Evolutionary conservation across 2,113 vertebrate species (phyloP).

Genomic region (Tyto alba): DNA sequence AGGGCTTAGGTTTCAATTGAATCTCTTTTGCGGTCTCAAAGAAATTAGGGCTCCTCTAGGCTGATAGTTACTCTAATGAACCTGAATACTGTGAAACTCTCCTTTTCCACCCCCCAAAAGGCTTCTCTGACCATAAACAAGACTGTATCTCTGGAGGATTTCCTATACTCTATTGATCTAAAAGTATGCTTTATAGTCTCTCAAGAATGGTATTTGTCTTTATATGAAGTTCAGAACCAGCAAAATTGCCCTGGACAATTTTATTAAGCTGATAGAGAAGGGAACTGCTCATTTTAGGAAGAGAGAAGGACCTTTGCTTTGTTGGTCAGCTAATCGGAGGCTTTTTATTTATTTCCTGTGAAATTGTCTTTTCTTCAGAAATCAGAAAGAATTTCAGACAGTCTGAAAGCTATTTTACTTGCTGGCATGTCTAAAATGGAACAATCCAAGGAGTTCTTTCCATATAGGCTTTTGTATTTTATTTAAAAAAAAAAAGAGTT

Average conservation of each 20-base stretch:
- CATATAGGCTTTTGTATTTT: background rate
- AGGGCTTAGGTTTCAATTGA: slow-evolving; percentile 49
- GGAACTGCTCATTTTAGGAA: slow-evolving; percentile 58
- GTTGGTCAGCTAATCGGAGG: slow-evolving; percentile 4
- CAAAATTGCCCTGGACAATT: slow-evolving; percentile 5
- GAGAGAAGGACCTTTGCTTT: slow-evolving; percentile 7
- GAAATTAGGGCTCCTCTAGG: slow-evolving; percentile 52
- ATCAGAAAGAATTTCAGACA: background rate
- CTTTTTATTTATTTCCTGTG: slow-evolving; percentile 3
- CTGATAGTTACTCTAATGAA: slow-evolving; percentile 58
- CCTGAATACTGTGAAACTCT: slow-evolving; percentile 48
- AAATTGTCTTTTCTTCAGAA: background rate
- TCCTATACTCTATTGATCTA: slow-evolving; percentile 32
- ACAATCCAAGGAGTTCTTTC: background rate
- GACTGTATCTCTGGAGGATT: slow-evolving; percentile 54
- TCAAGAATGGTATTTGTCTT: slow-evolving; percentile 4
- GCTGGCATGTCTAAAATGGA: background rate
- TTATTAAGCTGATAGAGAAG: background rate
- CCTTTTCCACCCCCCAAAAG: slow-evolving; percentile 44
- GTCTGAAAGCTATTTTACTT: background rate
- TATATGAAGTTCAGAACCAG: slow-evolving; percentile 27
- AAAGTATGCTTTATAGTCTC: background rate
- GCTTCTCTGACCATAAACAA: slow-evolving; percentile 36
- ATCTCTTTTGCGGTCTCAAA: slow-evolving; percentile 17
- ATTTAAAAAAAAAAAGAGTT: background rate